Percentiles rank a stretch among this genome's conserved stretches.
phyloP scores from a whole-genome alignment of 2,113 vertebrate species.

The Cryptoleucopteryx plumbea region DNA sequence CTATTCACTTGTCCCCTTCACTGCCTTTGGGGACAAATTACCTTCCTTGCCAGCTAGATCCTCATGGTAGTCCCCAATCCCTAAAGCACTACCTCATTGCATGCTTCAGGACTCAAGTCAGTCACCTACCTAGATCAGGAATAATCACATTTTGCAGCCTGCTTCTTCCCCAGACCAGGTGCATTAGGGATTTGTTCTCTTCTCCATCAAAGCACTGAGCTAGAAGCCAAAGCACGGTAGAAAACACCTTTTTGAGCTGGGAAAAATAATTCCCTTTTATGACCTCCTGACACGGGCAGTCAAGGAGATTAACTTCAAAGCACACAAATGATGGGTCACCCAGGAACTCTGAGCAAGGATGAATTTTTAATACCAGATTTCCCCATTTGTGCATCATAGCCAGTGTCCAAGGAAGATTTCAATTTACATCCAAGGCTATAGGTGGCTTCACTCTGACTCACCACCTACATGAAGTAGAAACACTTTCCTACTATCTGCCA shows the following conservation, averaged over 20 bases:
- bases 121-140: not conserved
- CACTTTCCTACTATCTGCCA: not conserved
- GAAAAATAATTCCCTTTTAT: not conserved
- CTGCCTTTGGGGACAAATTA: not conserved
- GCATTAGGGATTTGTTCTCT: not conserved
- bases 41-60: not conserved
- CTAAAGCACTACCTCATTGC: too few relatives aligned
- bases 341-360: not conserved
- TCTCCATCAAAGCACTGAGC: not conserved
- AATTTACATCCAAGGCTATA: not conserved
- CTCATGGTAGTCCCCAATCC: not conserved
- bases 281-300: not conserved
- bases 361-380: not conserved
- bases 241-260: not conserved
- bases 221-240: not conserved
- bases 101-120: not conserved
- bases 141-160: not conserved
- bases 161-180: not conserved
- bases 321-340: not conserved
- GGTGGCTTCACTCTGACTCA: not conserved
- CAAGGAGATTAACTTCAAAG: not conserved
- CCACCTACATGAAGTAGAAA: rapidly evolving
- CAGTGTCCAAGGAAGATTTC: not conserved
- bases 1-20: not conserved
- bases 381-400: rapidly evolving